Conservation (phyloP, 1,140 invertebrate species). For the Lepidurus arcticus region DNA sequence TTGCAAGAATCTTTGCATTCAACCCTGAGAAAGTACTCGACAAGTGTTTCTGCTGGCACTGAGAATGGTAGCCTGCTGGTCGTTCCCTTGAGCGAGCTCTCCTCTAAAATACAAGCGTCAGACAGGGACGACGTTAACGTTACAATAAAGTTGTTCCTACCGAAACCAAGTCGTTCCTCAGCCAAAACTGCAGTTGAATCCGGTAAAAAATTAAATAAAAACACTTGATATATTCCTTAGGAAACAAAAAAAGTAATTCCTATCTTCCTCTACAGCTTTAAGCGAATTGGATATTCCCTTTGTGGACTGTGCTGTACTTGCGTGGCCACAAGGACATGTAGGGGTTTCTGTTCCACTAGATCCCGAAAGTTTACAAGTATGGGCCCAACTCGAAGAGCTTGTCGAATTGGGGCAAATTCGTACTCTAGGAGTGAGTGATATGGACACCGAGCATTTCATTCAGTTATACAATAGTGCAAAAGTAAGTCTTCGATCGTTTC, state of each 20-base stretch:
- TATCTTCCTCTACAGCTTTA: conserved; percentile 11
- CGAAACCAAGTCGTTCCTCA: neutral
- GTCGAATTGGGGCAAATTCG: conserved; percentile 58
- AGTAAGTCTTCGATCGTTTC: conserved; percentile 46
- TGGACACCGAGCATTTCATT: conserved; percentile 72
- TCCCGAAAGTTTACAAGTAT: conserved; percentile 60
- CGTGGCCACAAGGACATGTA: conserved; percentile 26
- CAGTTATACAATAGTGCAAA: conserved; percentile 69
- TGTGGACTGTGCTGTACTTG: conserved; percentile 25
- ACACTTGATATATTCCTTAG: neutral
- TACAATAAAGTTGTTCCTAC: conserved; percentile 38
- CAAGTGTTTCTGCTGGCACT: conserved; percentile 35
- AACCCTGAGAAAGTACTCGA: neutral
- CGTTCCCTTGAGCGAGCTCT: conserved; percentile 58
- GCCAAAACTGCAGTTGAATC: neutral
- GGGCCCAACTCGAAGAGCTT: conserved; percentile 65
- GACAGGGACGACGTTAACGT: conserved; percentile 54
- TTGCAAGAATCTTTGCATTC: neutral
- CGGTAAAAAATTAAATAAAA: conserved; percentile 8
- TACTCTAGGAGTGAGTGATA: conserved; percentile 78
- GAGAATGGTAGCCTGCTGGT: conserved; percentile 36
- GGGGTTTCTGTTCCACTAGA: neutral
- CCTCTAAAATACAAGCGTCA: conserved; percentile 58
- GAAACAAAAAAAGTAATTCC: neutral
- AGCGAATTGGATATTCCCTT: conserved; percentile 20